Conservation (phyloP, 2,113 vertebrate species). For the Chiloscyllium plagiosum region DNA sequence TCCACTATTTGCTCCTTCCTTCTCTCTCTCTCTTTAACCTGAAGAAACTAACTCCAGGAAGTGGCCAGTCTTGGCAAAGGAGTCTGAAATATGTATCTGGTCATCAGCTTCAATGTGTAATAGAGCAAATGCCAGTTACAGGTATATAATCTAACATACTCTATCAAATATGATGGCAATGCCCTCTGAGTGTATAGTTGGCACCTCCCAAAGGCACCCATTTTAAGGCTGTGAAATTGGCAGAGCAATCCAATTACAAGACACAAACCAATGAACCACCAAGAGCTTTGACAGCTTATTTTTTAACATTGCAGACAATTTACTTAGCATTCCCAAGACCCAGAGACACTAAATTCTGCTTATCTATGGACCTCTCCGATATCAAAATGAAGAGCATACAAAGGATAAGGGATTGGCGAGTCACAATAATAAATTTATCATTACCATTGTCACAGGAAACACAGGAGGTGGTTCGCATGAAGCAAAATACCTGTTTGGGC, state of each 20-base stretch:
- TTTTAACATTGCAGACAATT: not conserved
- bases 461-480: no score
- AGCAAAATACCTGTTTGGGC: no score
- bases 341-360: not conserved
- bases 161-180: not conserved
- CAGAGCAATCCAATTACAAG: not conserved
- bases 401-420: no score
- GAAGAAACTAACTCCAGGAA: not conserved
- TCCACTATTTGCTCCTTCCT: not conserved
- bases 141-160: not conserved
- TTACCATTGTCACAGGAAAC: no score
- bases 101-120: no score
- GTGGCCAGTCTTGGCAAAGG: no score
- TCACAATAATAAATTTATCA: no score
- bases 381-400: not conserved
- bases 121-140: not conserved
- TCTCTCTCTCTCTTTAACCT: not conserved
- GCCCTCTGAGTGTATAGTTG: not conserved
- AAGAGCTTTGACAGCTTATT: not conserved
- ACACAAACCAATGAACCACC: not conserved
- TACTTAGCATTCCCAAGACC: not conserved
- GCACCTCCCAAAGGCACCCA: no score
- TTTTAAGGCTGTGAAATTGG: not conserved
- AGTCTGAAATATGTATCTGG: no score
- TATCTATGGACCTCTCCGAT: not conserved